A percentile compares a stretch with the other conserved stretches of the same genome.
These are phyloP conservation scores for Dicranocentrus wangi DNA, from an alignment of 2,888 invertebrate genomes.

Conservation along the genomic window DNA sequence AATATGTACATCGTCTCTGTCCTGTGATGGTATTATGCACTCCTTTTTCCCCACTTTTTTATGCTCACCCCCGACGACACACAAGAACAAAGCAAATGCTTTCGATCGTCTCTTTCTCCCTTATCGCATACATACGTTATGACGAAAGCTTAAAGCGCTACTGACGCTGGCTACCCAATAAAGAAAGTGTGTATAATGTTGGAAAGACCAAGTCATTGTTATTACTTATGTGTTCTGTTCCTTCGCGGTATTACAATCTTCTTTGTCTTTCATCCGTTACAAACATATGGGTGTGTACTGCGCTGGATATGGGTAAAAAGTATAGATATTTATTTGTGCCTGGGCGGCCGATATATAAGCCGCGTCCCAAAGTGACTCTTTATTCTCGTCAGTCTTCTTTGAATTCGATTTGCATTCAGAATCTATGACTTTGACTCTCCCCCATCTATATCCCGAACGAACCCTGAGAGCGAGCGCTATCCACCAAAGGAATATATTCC, in stretches of 20 bases:
- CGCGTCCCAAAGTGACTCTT: slow-evolving; percentile 63
- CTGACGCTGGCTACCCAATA: slow-evolving; percentile 28
- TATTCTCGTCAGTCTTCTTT: slow-evolving; percentile 64
- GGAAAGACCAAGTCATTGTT: slow-evolving; percentile 49
- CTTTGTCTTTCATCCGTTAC: not conserved
- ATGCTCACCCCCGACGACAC: too few species aligned
- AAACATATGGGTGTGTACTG: not conserved
- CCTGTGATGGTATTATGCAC: not conserved
- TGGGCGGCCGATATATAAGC: slow-evolving; percentile 56
- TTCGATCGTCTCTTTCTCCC: slow-evolving; percentile 4
- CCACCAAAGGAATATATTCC: too few species aligned
- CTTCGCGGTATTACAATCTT: slow-evolving; percentile 18
- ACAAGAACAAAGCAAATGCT: slow-evolving; percentile 14
- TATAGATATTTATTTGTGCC: not conserved
- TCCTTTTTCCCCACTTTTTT: not conserved
- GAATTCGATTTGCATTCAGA: slow-evolving; percentile 65
- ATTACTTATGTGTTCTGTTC: slow-evolving; percentile 37
- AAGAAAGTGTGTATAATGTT: slow-evolving; percentile 41
- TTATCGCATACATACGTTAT: not conserved
- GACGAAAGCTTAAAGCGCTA: not conserved
- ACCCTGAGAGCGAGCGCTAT: too few species aligned
- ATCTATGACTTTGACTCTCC: slow-evolving; percentile 60
- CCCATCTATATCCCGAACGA: not conserved
- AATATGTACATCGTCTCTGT: too few species aligned
- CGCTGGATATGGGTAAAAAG: not conserved